Evolutionary conservation across 2,113 vertebrate species (phyloP), one percentile per base, ranked within the genome.

Genomic region (Corapipo altera): DNA sequence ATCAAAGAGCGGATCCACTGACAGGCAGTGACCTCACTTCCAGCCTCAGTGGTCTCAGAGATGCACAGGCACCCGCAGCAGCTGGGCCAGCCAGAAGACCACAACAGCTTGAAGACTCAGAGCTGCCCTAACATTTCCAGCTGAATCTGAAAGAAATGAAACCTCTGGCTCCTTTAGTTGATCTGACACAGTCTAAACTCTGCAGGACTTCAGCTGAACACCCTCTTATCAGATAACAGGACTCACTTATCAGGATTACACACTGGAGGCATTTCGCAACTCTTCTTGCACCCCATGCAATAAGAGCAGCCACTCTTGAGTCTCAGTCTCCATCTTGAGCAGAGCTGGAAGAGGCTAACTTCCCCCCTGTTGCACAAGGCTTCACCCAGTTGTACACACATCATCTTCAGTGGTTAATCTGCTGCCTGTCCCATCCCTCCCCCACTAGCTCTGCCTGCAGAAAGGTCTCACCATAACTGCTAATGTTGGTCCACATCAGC

Each of bases 401-500:
- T 3, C 55, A 5, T 8, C 51, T 30, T 13, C 44, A 5, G 93
- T 41, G 79, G 89, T 76, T 79, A 85, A 39, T 15, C n/a, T 21
- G 0, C 67, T 75, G 81, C 66, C 66, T 49, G 55, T 14, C 37
- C 69, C 73, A 35, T 49, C 62, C 75, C 61, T 75, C 44, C 64
- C 57, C 32, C 18, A 5, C 6, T 4, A 3, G 1, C 51, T 17
- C 77, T 32, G 77, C 73, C 77, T 67, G 73, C n/a, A 13, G 52
- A 5, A 3, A 0, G 55, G 15, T 28, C 65, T 14, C 57, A 10
- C 52, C 18, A 2, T 0, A 64, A 24, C 57, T 9, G 10, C 2
- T 51, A 51, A 51, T 51, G 0, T 0, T 12, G 32, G 18, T 17
- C 51, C 46, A 10, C 20, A 1, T 1, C 1, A 54, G 37, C 55